Evolutionary conservation across 1,140 invertebrate species (phyloP).

Genomic region (Nomia melanderi): DNA sequence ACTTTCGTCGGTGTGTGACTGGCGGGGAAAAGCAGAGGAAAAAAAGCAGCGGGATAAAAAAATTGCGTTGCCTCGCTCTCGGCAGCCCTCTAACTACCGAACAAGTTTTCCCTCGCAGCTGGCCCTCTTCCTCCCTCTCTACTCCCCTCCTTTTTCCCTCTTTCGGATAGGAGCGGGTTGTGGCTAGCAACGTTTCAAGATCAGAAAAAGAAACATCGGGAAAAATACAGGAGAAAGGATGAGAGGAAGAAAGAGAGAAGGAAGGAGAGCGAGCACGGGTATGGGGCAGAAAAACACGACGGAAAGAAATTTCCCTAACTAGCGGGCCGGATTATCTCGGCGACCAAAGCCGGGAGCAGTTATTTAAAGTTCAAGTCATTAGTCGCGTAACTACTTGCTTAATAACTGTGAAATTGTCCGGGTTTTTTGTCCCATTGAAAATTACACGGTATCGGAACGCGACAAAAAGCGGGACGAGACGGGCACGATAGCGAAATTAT

Average conservation of each 20-base stretch:
- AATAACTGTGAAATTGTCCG: conserved; percentile 46
- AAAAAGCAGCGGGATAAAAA: conserved; percentile 9
- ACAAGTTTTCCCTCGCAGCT: conserved; percentile 40
- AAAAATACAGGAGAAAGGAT: too few species aligned
- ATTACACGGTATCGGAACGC: conserved; percentile 29
- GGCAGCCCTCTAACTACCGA: conserved; percentile 34
- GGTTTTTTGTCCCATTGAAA: conserved; percentile 20
- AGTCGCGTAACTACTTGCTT: conserved; percentile 43
- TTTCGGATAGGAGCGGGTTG: background rate
- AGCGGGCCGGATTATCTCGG: conserved; percentile 10
- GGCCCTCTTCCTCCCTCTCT: background rate
- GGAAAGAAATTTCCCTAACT: conserved; percentile 37
- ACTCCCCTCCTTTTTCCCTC: background rate
- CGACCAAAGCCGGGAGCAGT: conserved; percentile 1
- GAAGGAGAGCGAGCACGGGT: background rate
- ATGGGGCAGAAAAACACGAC: background rate
- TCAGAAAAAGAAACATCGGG: conserved; percentile 10
- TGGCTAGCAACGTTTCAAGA: conserved; percentile 27
- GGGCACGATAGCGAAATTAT: conserved; percentile 25
- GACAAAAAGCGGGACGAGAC: conserved; percentile 7
- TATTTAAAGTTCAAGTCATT: conserved; percentile 46
- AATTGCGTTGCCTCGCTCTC: conserved; percentile 26
- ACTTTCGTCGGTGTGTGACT: conserved; percentile 30
- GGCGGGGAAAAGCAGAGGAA: background rate
- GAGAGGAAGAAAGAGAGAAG: conserved; percentile 1